Conservation (phyloP, 2,888 invertebrate species). For the Ypsolopha sequella region DNA sequence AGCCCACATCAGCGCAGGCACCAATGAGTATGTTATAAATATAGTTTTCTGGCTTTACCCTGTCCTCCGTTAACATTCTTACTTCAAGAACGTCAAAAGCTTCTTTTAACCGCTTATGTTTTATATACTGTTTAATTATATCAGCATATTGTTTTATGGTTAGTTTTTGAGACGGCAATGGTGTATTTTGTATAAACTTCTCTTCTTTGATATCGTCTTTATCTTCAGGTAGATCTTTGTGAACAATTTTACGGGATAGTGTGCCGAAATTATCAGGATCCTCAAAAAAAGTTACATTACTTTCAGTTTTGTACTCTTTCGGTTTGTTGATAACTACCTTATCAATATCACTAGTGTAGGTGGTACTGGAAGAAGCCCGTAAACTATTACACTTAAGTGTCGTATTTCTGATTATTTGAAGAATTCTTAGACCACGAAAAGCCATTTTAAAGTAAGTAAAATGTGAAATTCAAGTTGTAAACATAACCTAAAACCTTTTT, state of each 20-base stretch:
- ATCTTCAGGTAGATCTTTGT: conserved; percentile 40
- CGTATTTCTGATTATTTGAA: conserved; percentile 22
- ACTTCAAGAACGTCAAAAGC: conserved; percentile 84
- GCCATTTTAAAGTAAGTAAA: conserved; percentile 25
- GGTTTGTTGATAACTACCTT: conserved; percentile 17
- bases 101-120: conserved; percentile 76
- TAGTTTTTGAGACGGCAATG: conserved; percentile 60
- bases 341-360: conserved; percentile 13
- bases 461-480: background rate
- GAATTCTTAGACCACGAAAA: conserved; percentile 27
- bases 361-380: conserved; percentile 16
- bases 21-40: conserved; percentile 88
- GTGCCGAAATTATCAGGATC: conserved; percentile 74
- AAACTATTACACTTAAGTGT: conserved; percentile 21
- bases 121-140: conserved; percentile 76
- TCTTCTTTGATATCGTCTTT: conserved; percentile 74
- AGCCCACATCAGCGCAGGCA: conserved; percentile 86
- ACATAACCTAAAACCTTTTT: too few species aligned
- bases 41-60: conserved; percentile 82
- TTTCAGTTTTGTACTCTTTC: conserved; percentile 38
- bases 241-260: conserved; percentile 26
- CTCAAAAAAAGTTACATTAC: conserved; percentile 34
- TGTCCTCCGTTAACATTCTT: conserved; percentile 82
- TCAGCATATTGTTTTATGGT: conserved; percentile 76
- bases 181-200: conserved; percentile 62